Conservation (phyloP, 2,113 vertebrate species). For the Indicator indicator region DNA sequence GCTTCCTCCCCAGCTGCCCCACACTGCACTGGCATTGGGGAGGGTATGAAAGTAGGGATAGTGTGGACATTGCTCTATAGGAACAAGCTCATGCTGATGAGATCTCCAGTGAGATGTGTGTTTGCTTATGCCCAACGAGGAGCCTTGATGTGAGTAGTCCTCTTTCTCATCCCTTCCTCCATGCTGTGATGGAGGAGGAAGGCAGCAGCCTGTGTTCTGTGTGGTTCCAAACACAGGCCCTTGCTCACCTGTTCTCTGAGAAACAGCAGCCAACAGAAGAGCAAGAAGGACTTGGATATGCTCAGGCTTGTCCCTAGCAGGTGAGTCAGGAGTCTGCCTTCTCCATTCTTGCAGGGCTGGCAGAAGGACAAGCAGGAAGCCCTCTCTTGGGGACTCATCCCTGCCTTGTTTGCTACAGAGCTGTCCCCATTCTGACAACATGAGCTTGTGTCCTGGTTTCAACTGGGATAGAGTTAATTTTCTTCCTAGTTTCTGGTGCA, state of each 20-base stretch:
- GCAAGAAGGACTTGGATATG: background rate
- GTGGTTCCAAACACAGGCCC: background rate
- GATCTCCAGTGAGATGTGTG: background rate
- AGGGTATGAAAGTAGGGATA: accelerated
- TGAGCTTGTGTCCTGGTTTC: background rate
- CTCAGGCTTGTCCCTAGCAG: background rate
- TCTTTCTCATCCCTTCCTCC: background rate
- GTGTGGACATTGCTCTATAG: background rate
- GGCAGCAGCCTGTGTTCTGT: background rate
- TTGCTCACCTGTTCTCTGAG: accelerated
- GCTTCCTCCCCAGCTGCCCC: background rate
- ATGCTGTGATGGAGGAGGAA: background rate
- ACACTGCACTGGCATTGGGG: accelerated
- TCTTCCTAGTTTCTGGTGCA: background rate
- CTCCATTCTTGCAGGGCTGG: background rate
- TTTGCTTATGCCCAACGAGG: background rate
- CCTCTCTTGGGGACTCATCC: background rate
- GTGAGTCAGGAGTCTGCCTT: background rate
- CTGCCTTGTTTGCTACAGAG: background rate
- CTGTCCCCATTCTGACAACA: background rate
- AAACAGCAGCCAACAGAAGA: background rate
- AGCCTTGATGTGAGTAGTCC: background rate
- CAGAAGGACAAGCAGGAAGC: background rate
- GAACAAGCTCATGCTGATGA: background rate
- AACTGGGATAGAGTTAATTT: background rate